Evolutionary conservation across 92 coral and sea anemone species (phyloP).

Genomic region (Porites cylindrica): DNA sequence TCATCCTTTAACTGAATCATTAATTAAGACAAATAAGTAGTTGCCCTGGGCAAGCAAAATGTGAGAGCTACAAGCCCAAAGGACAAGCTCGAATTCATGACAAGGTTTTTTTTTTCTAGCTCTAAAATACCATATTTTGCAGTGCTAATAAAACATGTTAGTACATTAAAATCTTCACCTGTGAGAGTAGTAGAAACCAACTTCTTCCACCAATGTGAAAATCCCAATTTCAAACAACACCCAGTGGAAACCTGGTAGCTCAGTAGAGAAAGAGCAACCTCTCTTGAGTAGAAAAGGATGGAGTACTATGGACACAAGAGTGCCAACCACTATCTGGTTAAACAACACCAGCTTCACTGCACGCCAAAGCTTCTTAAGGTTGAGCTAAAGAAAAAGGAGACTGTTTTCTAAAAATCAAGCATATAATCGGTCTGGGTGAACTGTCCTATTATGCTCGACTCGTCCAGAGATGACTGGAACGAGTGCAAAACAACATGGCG

Average conservation of each 20-base stretch:
- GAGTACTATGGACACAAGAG: constrained; percentile 31
- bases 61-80: too few relatives aligned
- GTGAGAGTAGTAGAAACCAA: constrained; percentile 96
- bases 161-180: constrained; percentile 59
- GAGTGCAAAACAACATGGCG: too few relatives aligned
- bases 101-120: neutral
- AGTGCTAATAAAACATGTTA: neutral
- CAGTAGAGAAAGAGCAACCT: constrained; percentile 81
- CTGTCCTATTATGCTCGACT: too few relatives aligned
- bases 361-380: constrained; percentile 76
- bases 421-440: too few relatives aligned
- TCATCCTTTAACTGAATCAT: too few relatives aligned
- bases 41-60: too few relatives aligned
- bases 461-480: too few relatives aligned
- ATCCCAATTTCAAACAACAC: constrained; percentile 92
- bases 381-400: constrained; percentile 58
- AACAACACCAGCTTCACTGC: constrained; percentile 84
- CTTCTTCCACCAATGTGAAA: constrained; percentile 86
- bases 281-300: constrained; percentile 71
- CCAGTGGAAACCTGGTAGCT: constrained; percentile 94
- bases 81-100: neutral
- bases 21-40: too few relatives aligned
- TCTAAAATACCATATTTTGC: neutral
- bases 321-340: constrained; percentile 83
- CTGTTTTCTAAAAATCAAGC: neutral